phyloP scores from a whole-genome alignment of 2,113 vertebrate genomes.

The Psittacara wagleri region DNA sequence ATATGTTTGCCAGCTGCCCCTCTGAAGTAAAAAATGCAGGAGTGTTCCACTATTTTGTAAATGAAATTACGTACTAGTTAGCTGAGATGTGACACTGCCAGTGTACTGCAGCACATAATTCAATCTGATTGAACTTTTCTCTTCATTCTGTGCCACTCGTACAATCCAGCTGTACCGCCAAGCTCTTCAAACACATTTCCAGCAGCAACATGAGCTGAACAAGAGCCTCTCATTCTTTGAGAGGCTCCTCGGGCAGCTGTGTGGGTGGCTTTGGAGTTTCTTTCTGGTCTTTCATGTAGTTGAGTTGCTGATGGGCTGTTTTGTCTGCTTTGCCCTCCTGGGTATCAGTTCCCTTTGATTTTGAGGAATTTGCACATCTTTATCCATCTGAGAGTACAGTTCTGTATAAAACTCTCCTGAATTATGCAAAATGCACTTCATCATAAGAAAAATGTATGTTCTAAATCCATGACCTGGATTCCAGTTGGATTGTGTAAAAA shows the following conservation, averaged over 20 bases:
- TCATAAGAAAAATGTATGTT: conserved; percentile 36
- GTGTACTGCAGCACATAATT: background rate
- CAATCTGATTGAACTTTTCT: conserved; percentile 51
- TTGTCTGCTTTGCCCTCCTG: conserved; percentile 53
- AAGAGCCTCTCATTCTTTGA: conserved; percentile 59
- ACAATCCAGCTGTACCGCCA: conserved; percentile 60
- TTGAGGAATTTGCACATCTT: conserved; percentile 63
- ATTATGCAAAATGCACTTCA: conserved; percentile 51
- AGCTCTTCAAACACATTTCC: conserved; percentile 61
- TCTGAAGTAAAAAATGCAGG: background rate
- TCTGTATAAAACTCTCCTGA: conserved; percentile 50
- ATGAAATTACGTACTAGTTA: conserved; percentile 22
- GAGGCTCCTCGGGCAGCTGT: conserved; percentile 55
- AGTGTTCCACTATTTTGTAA: background rate
- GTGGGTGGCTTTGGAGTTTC: conserved; percentile 62
- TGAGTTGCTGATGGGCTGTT: conserved; percentile 67
- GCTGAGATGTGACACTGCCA: background rate
- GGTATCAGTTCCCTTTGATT: conserved; percentile 65
- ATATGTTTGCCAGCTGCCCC: background rate
- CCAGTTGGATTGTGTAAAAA: background rate
- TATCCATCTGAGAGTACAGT: conserved; percentile 53
- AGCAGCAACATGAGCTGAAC: conserved; percentile 41
- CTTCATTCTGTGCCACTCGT: conserved; percentile 44
- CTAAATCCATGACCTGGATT: background rate
- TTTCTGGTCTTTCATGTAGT: conserved; percentile 70